phyloP scores from a whole-genome alignment of 2,113 vertebrate species.

The Bubo bubo region DNA sequence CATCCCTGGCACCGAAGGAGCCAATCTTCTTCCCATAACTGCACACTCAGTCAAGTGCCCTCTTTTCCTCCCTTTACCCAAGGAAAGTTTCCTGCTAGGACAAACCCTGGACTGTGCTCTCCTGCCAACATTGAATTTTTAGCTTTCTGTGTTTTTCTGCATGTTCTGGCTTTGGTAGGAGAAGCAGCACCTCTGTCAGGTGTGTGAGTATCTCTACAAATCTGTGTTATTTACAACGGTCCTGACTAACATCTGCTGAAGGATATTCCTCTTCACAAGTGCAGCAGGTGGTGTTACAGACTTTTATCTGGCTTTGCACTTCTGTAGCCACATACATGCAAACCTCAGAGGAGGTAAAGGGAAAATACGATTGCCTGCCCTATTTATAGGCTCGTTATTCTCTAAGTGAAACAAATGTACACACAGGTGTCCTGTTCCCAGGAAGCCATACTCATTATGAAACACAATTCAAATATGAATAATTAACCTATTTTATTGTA shows the following conservation, averaged over 20 bases:
- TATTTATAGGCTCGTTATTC: background rate
- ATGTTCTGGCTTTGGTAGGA: background rate
- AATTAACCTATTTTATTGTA: background rate
- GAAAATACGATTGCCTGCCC: background rate
- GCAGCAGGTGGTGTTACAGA: background rate
- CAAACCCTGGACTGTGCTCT: background rate
- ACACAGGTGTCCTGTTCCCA: background rate
- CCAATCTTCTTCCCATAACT: background rate
- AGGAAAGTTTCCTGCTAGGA: background rate
- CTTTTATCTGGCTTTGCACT: background rate
- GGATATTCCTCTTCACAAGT: background rate
- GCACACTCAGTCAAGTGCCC: background rate
- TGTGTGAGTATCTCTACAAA: background rate
- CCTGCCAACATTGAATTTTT: background rate
- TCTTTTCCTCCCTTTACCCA: background rate
- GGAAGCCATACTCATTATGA: background rate
- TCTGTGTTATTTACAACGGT: accelerated
- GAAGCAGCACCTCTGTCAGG: background rate
- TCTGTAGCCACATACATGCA: background rate
- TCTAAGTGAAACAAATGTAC: background rate
- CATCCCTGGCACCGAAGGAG: background rate
- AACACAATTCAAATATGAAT: background rate
- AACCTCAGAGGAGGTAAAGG: background rate
- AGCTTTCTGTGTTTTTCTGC: background rate
- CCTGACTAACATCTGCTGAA: background rate